A percentile compares a stretch with the other conserved stretches of the same genome.
Evolutionary conservation across 2,797 vertebrate species (phyloP).

Genomic region (Gadopsis marmoratus): DNA sequence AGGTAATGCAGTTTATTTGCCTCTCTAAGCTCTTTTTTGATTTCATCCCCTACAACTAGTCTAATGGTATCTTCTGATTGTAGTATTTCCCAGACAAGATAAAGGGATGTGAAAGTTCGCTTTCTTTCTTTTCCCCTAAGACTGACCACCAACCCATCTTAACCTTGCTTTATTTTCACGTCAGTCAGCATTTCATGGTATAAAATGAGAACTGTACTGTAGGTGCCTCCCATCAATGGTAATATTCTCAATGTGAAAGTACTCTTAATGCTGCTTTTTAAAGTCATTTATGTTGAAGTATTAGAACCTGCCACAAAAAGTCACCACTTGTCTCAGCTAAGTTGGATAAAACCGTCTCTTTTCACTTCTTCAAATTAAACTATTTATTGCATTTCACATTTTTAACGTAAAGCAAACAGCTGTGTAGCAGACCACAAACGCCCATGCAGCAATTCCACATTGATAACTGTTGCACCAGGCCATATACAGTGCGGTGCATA

Average conservation of each 20-base stretch:
- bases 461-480: background rate
- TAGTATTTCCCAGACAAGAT: conserved; percentile 53
- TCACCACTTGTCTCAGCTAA: background rate
- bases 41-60: conserved; percentile 51
- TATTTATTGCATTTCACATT: conserved; percentile 49
- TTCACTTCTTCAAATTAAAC: conserved; percentile 70
- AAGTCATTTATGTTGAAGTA: background rate
- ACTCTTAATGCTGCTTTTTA: conserved; percentile 4
- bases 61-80: conserved; percentile 68
- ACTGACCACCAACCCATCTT: conserved; percentile 34
- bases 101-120: too few relatives aligned
- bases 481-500: too few relatives aligned
- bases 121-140: background rate
- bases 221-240: background rate
- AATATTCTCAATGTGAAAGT: conserved; percentile 1
- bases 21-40: conserved; percentile 66
- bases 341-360: conserved; percentile 17
- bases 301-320: conserved; percentile 14
- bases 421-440: conserved; percentile 6
- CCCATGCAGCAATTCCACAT: background rate
- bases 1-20: conserved; percentile 63
- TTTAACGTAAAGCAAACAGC: conserved; percentile 24
- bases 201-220: conserved; percentile 15
- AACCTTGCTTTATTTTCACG: conserved; percentile 13
- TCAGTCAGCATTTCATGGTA: conserved; percentile 56